phyloP scores from a whole-genome alignment of 1,140 invertebrate species.

The Drosophila nikananu region DNA sequence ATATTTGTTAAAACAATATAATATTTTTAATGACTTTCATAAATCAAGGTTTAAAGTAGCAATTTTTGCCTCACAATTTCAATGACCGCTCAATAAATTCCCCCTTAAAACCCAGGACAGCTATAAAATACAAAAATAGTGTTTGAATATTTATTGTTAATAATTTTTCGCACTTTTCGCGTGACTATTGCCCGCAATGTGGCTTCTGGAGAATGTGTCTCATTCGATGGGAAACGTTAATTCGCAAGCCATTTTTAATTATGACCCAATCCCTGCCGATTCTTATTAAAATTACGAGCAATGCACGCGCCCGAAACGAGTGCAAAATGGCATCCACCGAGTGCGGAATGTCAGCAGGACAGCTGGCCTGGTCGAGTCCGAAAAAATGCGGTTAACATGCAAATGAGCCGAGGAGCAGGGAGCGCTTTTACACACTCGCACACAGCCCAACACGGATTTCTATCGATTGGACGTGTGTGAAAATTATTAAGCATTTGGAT shows the following conservation, averaged over 20 bases:
- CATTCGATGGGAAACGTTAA: constrained; percentile 6
- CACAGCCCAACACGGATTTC: background rate
- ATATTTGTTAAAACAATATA: no score
- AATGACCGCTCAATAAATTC: background rate
- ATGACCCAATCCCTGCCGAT: constrained; percentile 67
- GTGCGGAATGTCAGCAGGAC: constrained; percentile 40
- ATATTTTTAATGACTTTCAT: background rate
- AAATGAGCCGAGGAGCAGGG: constrained; percentile 24
- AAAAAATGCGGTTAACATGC: constrained; percentile 63
- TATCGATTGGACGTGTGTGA: constrained; percentile 49
- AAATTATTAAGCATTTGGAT: constrained; percentile 73
- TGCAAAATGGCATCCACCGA: constrained; percentile 34
- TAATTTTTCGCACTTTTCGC: background rate
- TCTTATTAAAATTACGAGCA: constrained; percentile 58
- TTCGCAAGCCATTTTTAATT: constrained; percentile 67
- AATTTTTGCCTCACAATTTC: no score
- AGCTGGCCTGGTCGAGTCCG: constrained; percentile 46
- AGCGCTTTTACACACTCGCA: constrained; percentile 7
- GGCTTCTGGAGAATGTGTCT: constrained; percentile 10
- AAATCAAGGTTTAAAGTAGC: background rate
- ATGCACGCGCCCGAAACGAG: constrained; percentile 20
- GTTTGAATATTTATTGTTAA: background rate
- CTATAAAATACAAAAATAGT: background rate
- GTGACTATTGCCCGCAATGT: background rate
- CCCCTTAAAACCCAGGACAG: background rate